Evolutionary conservation across 2,888 invertebrate species (phyloP).

Genomic region (Gymnosoma rotundatum): DNA sequence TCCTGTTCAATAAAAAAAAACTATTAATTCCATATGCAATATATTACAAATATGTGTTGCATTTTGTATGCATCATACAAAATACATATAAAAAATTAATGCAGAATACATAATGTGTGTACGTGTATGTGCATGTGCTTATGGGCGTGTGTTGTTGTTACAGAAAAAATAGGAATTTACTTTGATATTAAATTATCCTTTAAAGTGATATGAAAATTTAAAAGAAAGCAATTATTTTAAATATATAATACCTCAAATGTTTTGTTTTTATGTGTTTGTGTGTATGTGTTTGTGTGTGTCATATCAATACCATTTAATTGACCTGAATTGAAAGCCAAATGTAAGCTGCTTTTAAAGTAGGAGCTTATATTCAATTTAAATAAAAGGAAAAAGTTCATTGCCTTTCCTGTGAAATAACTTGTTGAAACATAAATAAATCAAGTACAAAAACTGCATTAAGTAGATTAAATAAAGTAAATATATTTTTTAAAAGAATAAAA

Average conservation of each 20-base stretch:
- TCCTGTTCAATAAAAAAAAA: neutral
- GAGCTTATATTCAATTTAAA: conserved; percentile 17
- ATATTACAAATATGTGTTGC: conserved; percentile 11
- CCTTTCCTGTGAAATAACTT: neutral
- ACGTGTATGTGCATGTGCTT: neutral
- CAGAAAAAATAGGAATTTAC: conserved; percentile 19
- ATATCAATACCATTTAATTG: conserved; percentile 75
- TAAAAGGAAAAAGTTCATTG: neutral
- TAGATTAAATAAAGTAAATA: neutral
- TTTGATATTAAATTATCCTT: conserved; percentile 60
- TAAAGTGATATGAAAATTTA: conserved; percentile 9
- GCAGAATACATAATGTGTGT: conserved; percentile 6
- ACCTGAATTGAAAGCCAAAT: conserved; percentile 72
- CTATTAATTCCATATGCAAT: conserved; percentile 25
- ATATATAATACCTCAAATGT: conserved; percentile 1
- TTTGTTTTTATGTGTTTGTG: neutral
- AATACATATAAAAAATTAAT: no score
- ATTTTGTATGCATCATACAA: neutral
- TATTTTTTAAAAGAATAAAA: neutral
- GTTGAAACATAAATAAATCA: neutral
- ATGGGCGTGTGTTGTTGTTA: neutral
- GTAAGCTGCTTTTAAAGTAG: conserved; percentile 28
- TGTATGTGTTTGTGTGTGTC: neutral
- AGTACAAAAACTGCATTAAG: neutral
- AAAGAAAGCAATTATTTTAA: conserved; percentile 22